phyloP scores from a whole-genome alignment of 1,140 invertebrate species.

The roundworm (Caenorhabditis elegans) region WBcel235 BX284605.5:1319501-1320000 shows the following conservation, averaged over 20 bases:
- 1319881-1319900: not conserved
- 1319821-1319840: not conserved
- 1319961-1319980: too few species aligned
- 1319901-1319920: not conserved
- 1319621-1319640: too few species aligned
- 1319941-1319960: not conserved
- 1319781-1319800: too few species aligned
- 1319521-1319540: too few species aligned
- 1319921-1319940: not conserved
- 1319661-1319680: not conserved
- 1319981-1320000: too few species aligned
- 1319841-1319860: not conserved
- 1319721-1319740: constrained; percentile 32
- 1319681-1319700: not conserved
- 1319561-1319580: too few species aligned
- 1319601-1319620: too few species aligned
- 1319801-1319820: not conserved
- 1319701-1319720: not conserved
- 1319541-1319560: too few species aligned
- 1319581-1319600: too few species aligned
- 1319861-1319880: not conserved
- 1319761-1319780: not conserved
- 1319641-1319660: too few species aligned
- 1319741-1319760: not conserved
- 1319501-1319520: too few species aligned